These are phyloP conservation scores for Steinernema khuongi DNA, from an alignment of 1,140 invertebrate species.

Conservation along the genomic window DNA sequence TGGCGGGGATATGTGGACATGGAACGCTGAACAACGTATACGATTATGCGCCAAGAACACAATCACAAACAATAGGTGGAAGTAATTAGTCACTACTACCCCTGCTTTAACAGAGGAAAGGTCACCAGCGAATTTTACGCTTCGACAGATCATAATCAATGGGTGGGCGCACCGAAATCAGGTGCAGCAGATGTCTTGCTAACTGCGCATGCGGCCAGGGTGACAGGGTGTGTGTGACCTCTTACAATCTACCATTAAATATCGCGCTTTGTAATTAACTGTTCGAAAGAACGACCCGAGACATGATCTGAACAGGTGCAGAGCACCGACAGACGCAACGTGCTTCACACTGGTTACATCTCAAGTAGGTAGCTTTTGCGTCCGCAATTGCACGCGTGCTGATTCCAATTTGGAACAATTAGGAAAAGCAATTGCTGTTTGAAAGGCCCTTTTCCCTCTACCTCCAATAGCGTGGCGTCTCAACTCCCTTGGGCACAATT, in stretches of 20 bases:
- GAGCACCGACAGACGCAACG: too few species aligned
- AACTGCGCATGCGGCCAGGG: not conserved
- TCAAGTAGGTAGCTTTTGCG: too few species aligned
- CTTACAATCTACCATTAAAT: not conserved
- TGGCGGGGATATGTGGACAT: not conserved
- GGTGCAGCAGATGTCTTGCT: not conserved
- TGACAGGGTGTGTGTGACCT: not conserved
- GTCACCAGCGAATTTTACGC: conserved; percentile 2
- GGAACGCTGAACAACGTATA: not conserved
- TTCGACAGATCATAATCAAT: not conserved
- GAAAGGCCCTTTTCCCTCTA: too few species aligned
- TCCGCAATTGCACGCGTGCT: too few species aligned
- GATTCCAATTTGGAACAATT: too few species aligned
- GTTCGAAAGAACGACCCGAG: too few species aligned
- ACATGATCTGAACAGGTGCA: too few species aligned
- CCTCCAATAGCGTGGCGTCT: too few species aligned
- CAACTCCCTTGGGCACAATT: too few species aligned
- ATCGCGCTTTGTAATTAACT: not conserved
- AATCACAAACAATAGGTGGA: not conserved
- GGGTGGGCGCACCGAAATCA: not conserved
- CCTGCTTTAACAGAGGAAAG: not conserved
- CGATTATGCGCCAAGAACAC: not conserved
- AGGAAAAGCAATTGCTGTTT: too few species aligned
- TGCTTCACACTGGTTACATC: too few species aligned
- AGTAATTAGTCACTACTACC: not conserved